Evolutionary conservation across 2,113 vertebrate genomes (phyloP).

Genomic region (Chaenogobius annularis): DNA sequence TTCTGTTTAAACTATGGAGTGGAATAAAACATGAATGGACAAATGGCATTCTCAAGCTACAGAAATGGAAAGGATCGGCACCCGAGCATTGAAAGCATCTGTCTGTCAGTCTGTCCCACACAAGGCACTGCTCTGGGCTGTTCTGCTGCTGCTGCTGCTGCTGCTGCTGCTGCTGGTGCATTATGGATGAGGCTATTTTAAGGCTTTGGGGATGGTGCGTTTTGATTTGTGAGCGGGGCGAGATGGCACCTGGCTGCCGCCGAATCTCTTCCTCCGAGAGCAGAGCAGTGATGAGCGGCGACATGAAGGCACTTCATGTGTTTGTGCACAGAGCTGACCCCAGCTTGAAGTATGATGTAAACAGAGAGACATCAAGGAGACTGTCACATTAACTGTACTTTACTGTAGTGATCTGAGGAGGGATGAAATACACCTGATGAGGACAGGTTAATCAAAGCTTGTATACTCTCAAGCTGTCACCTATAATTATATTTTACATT

Average conservation of each 20-base stretch:
- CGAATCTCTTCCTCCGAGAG: constrained; percentile 48
- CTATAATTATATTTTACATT: not conserved
- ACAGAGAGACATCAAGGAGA: constrained; percentile 36
- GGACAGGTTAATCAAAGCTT: not conserved
- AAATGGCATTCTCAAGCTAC: constrained; percentile 57
- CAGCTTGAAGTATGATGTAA: constrained; percentile 52
- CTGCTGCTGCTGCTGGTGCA: constrained; percentile 58
- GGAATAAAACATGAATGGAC: constrained; percentile 77
- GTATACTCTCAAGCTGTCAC: not conserved
- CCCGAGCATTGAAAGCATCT: constrained; percentile 66
- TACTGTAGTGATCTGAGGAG: constrained; percentile 17
- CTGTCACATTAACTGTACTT: constrained; percentile 17
- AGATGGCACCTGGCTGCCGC: constrained; percentile 62
- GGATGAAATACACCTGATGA: not conserved
- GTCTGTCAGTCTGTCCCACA: constrained; percentile 71
- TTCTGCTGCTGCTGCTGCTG: constrained; percentile 56
- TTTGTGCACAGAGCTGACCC: constrained; percentile 36
- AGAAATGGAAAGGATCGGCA: constrained; percentile 42
- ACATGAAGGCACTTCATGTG: constrained; percentile 49
- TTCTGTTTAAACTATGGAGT: constrained; percentile 64
- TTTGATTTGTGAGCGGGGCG: constrained; percentile 67
- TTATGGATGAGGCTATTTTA: constrained; percentile 79
- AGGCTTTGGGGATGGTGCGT: constrained; percentile 58
- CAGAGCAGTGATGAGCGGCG: constrained; percentile 45
- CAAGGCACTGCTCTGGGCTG: constrained; percentile 64